Evolutionary conservation across 2,797 vertebrate genomes (phyloP), one percentile per base, ranked within the genome.

Genomic region (Syncerus caffer): DNA sequence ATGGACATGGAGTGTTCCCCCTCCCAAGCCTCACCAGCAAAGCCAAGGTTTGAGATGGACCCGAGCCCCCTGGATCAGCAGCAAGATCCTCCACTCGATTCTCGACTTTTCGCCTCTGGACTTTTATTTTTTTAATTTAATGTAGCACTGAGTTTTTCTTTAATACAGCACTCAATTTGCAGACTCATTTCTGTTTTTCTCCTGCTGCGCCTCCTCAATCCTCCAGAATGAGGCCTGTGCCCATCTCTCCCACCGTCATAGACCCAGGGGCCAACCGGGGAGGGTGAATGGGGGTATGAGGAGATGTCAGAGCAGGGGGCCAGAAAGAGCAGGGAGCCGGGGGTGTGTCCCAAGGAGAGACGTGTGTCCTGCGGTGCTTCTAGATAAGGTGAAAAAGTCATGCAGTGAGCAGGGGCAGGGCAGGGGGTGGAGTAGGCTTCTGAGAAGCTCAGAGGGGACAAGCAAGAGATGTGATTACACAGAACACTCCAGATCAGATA

Each of bases 231-330:
- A 92, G 55, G 62, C 47, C 53, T 79, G n/a, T 67, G 47, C 34
- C 60, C 42, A 10, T 74, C n/a, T 31, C 38, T 85, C 27, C 55
- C 15, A 7, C 47, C 6, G 2, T 80, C 12, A 6, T 8, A 62
- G 45, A 51, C 91, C 38, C 4, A 13, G 1, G 57, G 29, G 47
- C 62, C 76, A 53, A 14, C 16, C 13, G 9, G 15, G 25, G 16
- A 74, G 45, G 64, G 27, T 7, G 27, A 34, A 34, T 25, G 19
- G 31, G 14, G 10, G 9, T 87, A 7, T 3, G 80, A 92, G 55
- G 58, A 42, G 8, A 89, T 47, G 60, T 14, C 1, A 15, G 51
- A 29, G n/a, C 45, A 25, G 0, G 3, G n/a, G 45, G 0, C 45
- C 45, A 45, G 45, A 45, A 10, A 45, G 42, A 42, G 42, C 42